Evolutionary conservation across 2,797 vertebrate species (phyloP).

Genomic region (Gymnocypris eckloni): DNA sequence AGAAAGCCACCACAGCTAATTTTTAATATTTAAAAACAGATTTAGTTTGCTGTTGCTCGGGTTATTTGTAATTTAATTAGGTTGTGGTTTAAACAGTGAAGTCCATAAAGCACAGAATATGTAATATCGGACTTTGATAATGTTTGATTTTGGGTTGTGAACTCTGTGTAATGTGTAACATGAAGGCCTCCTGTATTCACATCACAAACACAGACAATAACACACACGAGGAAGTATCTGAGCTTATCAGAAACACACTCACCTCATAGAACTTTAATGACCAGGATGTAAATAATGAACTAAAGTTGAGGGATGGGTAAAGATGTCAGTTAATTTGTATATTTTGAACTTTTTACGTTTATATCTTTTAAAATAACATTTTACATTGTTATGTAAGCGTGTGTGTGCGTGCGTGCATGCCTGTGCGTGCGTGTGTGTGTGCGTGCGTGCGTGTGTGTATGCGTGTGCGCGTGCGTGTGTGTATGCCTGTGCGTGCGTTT

Average conservation of each 20-base stretch:
- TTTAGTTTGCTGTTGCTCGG: background rate
- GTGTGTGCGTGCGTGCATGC: too few species aligned
- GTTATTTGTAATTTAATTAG: background rate
- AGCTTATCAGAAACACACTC: background rate
- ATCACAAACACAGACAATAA: background rate
- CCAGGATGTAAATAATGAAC: background rate
- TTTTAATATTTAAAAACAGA: background rate
- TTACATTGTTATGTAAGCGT: background rate
- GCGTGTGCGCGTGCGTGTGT: too few species aligned
- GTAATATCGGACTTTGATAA: background rate
- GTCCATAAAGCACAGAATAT: slow-evolving; percentile 7
- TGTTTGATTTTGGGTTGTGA: slow-evolving; percentile 3
- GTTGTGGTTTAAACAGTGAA: background rate
- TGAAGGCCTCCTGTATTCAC: background rate
- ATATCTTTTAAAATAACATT: background rate
- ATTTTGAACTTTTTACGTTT: background rate
- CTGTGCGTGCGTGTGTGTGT: too few species aligned
- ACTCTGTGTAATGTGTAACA: slow-evolving; percentile 17
- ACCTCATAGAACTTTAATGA: background rate
- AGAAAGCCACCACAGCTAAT: background rate
- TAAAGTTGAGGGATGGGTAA: background rate
- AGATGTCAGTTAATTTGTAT: background rate
- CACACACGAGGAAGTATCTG: background rate
- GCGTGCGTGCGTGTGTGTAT: too few species aligned
- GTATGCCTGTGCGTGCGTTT: background rate